These are phyloP conservation scores for Gobionotothen gibberifrons DNA, from an alignment of 2,797 vertebrate species.

Conservation along the genomic window DNA sequence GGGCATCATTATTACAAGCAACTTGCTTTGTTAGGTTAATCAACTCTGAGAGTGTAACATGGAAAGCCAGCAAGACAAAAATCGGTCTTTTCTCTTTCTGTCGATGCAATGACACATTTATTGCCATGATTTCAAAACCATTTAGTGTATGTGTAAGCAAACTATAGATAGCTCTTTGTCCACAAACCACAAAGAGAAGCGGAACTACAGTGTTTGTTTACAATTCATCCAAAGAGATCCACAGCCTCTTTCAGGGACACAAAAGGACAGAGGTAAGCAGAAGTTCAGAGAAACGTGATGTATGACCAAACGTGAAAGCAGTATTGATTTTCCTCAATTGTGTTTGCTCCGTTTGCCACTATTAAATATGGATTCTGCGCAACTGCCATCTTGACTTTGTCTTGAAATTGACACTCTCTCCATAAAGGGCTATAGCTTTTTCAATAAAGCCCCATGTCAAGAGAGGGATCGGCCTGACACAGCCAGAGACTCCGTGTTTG, in stretches of 20 bases:
- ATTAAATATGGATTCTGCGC: constrained; percentile 84
- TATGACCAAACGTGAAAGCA: constrained; percentile 81
- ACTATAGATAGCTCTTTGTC: constrained; percentile 39
- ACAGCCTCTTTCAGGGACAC: constrained; percentile 51
- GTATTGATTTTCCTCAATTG: constrained; percentile 84
- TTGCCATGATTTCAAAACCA: constrained; percentile 23
- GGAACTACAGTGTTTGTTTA: constrained; percentile 56
- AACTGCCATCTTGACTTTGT: constrained; percentile 77
- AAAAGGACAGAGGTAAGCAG: constrained; percentile 72
- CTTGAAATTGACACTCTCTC: constrained; percentile 81
- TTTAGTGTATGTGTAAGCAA: constrained; percentile 27
- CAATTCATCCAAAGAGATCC: constrained; percentile 38
- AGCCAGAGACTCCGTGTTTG: constrained; percentile 56
- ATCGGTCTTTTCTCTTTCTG: not conserved
- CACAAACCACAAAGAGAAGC: constrained; percentile 33
- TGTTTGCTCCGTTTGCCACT: constrained; percentile 83
- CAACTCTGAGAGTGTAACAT: not conserved
- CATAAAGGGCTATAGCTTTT: constrained; percentile 79
- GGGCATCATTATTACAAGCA: not conserved
- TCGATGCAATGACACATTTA: constrained; percentile 37
- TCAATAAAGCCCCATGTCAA: constrained; percentile 75
- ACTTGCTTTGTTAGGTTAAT: constrained; percentile 28
- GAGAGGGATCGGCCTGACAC: constrained; percentile 67
- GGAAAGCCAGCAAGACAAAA: not conserved
- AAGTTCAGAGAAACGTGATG: constrained; percentile 74